A percentile compares a stretch with the other conserved stretches of the same genome.
These are phyloP conservation scores for Entomobrya proxima DNA, from an alignment of 2,888 invertebrate species.

Conservation along the genomic window DNA sequence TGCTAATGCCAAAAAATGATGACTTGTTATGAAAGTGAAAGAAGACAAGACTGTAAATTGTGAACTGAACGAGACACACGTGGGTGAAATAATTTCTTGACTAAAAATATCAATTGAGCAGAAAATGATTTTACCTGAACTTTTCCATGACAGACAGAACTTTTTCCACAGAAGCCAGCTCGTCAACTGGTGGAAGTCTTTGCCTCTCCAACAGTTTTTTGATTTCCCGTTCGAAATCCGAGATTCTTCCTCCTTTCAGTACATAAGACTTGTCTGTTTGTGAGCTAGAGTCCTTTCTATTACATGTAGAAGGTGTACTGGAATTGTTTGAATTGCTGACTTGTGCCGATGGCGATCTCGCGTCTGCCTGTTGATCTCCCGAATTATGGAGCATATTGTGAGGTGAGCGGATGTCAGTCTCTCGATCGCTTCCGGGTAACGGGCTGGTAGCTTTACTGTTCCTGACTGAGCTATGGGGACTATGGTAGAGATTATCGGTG, in stretches of 20 bases:
- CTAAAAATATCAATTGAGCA: too few species aligned
- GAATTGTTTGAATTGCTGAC: constrained; percentile 63
- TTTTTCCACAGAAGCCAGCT: constrained; percentile 74
- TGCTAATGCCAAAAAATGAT: background rate
- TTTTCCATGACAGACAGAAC: constrained; percentile 75
- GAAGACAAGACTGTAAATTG: constrained; percentile 42
- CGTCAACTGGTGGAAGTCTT: constrained; percentile 78
- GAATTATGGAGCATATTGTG: constrained; percentile 27
- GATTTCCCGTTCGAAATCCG: constrained; percentile 87
- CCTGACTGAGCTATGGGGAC: constrained; percentile 57
- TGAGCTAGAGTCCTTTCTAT: constrained; percentile 74
- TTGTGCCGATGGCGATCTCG: constrained; percentile 44
- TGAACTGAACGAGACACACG: background rate
- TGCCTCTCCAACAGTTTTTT: constrained; percentile 87
- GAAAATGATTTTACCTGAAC: constrained; percentile 23
- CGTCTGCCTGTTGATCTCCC: constrained; percentile 33
- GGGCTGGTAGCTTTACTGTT: constrained; percentile 65
- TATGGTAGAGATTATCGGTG: constrained; percentile 38
- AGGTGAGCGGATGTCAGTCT: constrained; percentile 54
- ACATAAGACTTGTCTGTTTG: constrained; percentile 75
- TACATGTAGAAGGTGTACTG: constrained; percentile 74
- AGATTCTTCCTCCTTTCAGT: constrained; percentile 74
- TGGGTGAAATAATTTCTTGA: background rate
- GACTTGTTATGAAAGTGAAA: constrained; percentile 24
- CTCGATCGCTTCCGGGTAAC: constrained; percentile 58